phyloP scores from a whole-genome alignment of 2,888 invertebrate species.

The Epiblema foenella region DNA sequence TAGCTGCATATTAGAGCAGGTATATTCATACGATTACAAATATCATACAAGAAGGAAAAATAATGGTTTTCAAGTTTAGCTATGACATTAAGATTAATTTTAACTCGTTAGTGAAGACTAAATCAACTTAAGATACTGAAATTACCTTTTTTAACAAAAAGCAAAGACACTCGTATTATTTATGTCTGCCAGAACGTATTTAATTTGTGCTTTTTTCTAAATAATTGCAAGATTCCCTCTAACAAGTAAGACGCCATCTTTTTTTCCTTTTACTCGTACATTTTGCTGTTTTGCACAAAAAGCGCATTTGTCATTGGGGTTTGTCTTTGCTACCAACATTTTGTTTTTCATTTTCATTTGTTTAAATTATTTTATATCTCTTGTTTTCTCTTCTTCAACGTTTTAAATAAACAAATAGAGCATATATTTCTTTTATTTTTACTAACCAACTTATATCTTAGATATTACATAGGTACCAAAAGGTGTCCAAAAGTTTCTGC shows the following conservation, averaged over 20 bases:
- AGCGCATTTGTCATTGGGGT: constrained; percentile 22
- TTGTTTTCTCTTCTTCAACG: not conserved
- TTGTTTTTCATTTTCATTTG: not conserved
- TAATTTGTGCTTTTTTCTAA: constrained; percentile 9
- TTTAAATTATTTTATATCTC: constrained; percentile 7
- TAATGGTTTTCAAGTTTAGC: no score
- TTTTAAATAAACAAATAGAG: not conserved
- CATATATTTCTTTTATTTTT: no score
- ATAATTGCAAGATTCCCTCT: constrained; percentile 14
- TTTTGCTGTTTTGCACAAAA: constrained; percentile 26
- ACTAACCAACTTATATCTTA: no score
- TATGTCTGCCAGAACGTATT: not conserved
- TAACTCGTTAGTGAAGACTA: not conserved
- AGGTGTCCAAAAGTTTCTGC: no score
- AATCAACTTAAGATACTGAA: not conserved
- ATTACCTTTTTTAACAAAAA: not conserved
- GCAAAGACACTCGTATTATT: not conserved
- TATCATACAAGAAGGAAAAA: no score
- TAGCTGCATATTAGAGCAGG: no score
- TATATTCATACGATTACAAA: no score
- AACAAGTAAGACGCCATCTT: not conserved
- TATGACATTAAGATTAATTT: no score
- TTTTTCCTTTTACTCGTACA: constrained; percentile 6
- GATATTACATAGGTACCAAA: not conserved
- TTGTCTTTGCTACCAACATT: constrained; percentile 5